These are phyloP conservation scores for Papilio helenus DNA, from an alignment of 1,140 invertebrate species.

Conservation along the genomic window DNA sequence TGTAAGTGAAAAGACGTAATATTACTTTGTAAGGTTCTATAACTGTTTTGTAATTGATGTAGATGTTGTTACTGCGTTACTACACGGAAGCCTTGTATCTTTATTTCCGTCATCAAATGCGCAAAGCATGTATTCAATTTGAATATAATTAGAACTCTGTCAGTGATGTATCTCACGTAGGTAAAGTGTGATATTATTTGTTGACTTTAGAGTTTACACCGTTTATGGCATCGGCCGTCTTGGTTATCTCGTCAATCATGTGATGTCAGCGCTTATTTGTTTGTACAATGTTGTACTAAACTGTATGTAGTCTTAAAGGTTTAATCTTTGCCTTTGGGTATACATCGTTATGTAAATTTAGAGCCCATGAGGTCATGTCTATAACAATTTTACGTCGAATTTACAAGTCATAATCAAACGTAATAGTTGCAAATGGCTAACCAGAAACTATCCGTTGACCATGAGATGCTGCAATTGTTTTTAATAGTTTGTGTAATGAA, in stretches of 20 bases:
- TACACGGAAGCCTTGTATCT: neutral
- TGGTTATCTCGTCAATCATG: conserved; percentile 21
- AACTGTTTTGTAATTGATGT: neutral
- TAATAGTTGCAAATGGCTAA: neutral
- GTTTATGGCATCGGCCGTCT: neutral
- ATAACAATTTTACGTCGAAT: neutral
- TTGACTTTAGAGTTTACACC: conserved; percentile 1
- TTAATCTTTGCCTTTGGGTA: neutral
- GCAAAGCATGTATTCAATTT: conserved; percentile 1
- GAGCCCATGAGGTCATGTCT: neutral
- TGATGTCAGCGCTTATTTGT: conserved; percentile 1
- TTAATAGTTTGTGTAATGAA: neutral
- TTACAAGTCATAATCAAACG: neutral
- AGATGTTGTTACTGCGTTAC: neutral
- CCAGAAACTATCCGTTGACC: neutral
- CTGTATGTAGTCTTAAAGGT: neutral
- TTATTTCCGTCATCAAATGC: conserved; percentile 12
- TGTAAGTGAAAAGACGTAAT: neutral
- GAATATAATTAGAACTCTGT: conserved; percentile 23
- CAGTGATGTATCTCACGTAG: neutral
- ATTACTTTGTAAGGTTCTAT: neutral
- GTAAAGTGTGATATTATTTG: conserved; percentile 10
- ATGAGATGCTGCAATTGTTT: neutral
- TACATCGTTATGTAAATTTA: neutral
- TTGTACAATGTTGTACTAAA: neutral